These are phyloP conservation scores for Naja naja DNA, from an alignment of 2,113 vertebrate species.

Conservation along the genomic window DNA sequence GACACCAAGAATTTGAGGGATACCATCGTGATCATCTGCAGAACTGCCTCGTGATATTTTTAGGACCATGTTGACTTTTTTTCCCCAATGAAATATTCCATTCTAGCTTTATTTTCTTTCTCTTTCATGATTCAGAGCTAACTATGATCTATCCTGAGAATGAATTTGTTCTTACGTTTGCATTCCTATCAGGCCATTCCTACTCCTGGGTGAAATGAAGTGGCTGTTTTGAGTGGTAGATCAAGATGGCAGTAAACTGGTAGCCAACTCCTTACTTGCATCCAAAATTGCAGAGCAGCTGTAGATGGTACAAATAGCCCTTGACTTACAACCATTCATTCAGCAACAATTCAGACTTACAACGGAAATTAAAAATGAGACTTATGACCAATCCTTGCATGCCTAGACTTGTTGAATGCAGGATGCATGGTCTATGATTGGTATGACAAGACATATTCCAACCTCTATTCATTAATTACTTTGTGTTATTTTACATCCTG, in stretches of 20 bases:
- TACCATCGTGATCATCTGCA: conserved; percentile 22
- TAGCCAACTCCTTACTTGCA: background rate
- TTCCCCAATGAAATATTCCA: background rate
- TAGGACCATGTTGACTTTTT: background rate
- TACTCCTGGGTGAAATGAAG: background rate
- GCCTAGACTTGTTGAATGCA: background rate
- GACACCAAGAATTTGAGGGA: background rate
- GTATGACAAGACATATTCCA: background rate
- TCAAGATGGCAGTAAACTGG: background rate
- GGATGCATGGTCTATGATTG: background rate
- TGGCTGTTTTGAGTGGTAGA: background rate
- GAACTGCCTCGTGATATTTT: background rate
- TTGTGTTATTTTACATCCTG: background rate
- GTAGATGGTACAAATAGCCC: background rate
- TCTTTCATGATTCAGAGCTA: background rate
- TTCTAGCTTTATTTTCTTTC: background rate
- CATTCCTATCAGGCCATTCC: background rate
- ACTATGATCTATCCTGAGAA: background rate
- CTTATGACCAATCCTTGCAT: background rate
- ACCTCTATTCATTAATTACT: background rate
- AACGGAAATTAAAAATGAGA: background rate
- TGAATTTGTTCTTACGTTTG: background rate
- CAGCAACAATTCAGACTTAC: background rate
- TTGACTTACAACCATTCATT: background rate
- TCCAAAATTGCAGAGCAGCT: background rate